Evolutionary conservation across 2,113 vertebrate species (phyloP).

Genomic region (Plotosus lineatus): DNA sequence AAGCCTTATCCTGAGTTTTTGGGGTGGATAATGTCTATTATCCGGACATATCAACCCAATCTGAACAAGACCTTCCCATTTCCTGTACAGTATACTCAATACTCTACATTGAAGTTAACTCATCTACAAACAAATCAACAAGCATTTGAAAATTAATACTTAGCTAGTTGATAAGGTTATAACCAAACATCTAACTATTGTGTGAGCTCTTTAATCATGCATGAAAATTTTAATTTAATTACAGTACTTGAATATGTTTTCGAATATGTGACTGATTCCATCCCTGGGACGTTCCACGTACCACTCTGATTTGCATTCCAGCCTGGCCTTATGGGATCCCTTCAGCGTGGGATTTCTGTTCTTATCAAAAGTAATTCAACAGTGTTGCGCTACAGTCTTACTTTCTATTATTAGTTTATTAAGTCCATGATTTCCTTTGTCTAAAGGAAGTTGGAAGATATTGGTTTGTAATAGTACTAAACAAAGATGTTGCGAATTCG

Average conservation of each 20-base stretch:
- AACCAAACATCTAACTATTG: too few relatives aligned
- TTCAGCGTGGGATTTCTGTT: neutral
- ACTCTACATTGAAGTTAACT: neutral
- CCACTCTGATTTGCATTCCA: neutral
- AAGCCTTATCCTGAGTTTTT: too few relatives aligned
- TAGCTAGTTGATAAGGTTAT: neutral
- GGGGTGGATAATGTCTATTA: too few relatives aligned
- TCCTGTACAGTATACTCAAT: neutral
- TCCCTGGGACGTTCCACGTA: neutral
- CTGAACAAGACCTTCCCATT: too few relatives aligned
- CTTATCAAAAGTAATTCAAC: neutral
- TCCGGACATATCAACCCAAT: too few relatives aligned
- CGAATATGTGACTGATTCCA: neutral
- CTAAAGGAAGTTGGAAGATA: neutral
- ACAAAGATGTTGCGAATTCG: too few relatives aligned
- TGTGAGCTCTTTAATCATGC: too few relatives aligned
- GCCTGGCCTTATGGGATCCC: neutral
- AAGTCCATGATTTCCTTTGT: neutral
- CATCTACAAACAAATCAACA: neutral
- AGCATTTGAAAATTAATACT: neutral
- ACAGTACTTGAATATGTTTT: neutral
- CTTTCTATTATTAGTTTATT: neutral
- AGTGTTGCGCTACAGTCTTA: too few relatives aligned
- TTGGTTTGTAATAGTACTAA: neutral
- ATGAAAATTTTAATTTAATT: too few relatives aligned